Evolutionary conservation across 92 coral and sea anemone genomes (phyloP), one percentile per base, ranked within the genome.

Genomic region (Metridium senile): DNA sequence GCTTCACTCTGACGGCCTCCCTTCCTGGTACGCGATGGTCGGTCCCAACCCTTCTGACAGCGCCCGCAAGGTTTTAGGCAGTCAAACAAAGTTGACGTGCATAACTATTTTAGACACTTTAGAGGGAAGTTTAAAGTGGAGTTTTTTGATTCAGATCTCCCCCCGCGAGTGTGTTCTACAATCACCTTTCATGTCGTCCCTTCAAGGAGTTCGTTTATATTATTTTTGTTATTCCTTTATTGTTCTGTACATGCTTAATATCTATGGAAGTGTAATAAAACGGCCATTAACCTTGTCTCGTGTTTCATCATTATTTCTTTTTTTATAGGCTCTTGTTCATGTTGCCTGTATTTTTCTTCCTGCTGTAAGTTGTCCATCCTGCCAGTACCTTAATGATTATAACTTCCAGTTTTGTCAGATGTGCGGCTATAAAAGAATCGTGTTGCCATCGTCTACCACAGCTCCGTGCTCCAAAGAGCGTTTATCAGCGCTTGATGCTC

Each of bases 361-460:
- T 0, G 86, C 82, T 26, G 86, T 80, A 7, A 34, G 33, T 56
- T 80, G 83, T 33, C 90, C 90, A 21, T 49, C 49, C 17, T 81
- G 90, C 33, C 22, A 66, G 17, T 74, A 81, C 62, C 83, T 84
- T 45, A 82, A 86, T 26, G 91, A 76, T 33, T 66, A 71, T 70
- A 82, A 71, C 63, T 81, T 86, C 29, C 69, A 81, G 19, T 86
- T 58, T 62, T 86, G 87, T 65, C 91, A 82, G 62, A 71, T 26
- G 0, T 82, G 87, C 72, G 84, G 91, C 21, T 76, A 81, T 59
- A 70, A 68, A 31, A 68, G 83, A 22, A 74, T 75, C 33, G 25
- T 59, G 58, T 22, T 27, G 4, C 65, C 4, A 58, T 26, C 65
- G 9, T 26, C 65, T 21, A 6, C n/a, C 65, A 21, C 65, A 58